Percentiles rank a stretch among this genome's conserved stretches.
These are phyloP conservation scores for Drosophila willistoni DNA, from an alignment of 1,140 invertebrate genomes.

Conservation along the genomic window DNA sequence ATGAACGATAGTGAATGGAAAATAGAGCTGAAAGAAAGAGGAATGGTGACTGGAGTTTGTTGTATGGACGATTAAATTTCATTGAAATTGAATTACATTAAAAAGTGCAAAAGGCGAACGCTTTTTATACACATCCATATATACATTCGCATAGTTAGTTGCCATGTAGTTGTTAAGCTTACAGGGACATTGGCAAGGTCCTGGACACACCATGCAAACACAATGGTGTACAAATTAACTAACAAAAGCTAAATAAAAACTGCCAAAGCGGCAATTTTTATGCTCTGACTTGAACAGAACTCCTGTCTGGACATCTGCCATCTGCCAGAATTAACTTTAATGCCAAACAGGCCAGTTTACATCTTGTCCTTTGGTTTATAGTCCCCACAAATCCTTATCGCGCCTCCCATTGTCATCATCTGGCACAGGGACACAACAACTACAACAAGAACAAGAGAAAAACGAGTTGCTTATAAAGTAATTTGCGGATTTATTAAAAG, in stretches of 20 bases:
- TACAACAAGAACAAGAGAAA: slow-evolving; percentile 40
- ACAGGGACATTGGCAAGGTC: slow-evolving; percentile 37
- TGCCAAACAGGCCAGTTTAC: slow-evolving; percentile 49
- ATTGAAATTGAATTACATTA: slow-evolving; percentile 82
- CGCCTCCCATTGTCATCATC: slow-evolving; percentile 43
- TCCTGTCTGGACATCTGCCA: slow-evolving; percentile 48
- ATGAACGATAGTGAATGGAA: neutral
- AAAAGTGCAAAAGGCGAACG: slow-evolving; percentile 76
- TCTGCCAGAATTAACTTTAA: slow-evolving; percentile 49
- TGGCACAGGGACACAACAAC: neutral
- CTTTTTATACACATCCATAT: slow-evolving; percentile 21
- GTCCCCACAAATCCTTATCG: slow-evolving; percentile 49
- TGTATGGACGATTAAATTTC: slow-evolving; percentile 80
- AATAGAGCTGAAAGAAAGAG: neutral
- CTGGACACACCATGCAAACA: slow-evolving; percentile 29
- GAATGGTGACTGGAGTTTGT: neutral
- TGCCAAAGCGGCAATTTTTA: slow-evolving; percentile 66
- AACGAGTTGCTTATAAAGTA: slow-evolving; percentile 74
- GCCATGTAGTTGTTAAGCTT: slow-evolving; percentile 9
- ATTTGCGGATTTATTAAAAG: slow-evolving; percentile 78
- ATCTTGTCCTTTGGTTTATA: slow-evolving; percentile 53
- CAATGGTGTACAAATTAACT: slow-evolving; percentile 80
- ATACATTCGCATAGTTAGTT: neutral
- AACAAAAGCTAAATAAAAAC: slow-evolving; percentile 80
- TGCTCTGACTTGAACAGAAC: slow-evolving; percentile 14